phyloP scores from a whole-genome alignment of 2,113 vertebrate genomes.

The Montifringilla adamsi region DNA sequence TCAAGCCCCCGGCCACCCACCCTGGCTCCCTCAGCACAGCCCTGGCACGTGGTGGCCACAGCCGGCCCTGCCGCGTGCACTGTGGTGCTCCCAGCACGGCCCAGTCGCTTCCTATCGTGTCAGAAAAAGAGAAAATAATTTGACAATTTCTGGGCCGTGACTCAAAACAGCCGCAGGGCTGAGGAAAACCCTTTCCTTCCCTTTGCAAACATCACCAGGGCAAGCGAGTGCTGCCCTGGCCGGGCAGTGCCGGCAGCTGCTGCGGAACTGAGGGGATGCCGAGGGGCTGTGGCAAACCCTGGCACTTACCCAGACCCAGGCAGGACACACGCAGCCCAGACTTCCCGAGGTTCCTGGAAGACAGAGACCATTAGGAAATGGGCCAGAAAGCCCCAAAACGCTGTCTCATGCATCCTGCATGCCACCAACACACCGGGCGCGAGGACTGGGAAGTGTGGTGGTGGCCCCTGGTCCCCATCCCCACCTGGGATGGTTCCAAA shows the following conservation, averaged over 20 bases:
- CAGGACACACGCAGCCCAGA: slow-evolving; percentile 96
- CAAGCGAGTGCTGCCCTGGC: neutral
- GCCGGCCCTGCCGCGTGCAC: neutral
- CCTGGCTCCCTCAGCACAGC: neutral
- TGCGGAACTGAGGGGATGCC: accelerated
- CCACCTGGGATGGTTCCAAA: neutral
- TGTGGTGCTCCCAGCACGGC: neutral
- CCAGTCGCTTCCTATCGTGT: neutral
- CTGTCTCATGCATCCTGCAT: neutral
- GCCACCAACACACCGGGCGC: accelerated
- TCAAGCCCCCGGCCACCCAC: neutral
- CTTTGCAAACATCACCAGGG: neutral
- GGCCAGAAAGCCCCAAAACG: accelerated
- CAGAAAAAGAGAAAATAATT: neutral
- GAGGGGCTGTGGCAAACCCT: neutral
- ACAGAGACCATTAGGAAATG: neutral
- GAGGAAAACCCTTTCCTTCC: slow-evolving; percentile 40
- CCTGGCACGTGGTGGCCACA: neutral
- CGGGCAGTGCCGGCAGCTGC: neutral
- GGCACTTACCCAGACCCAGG: slow-evolving; percentile 91
- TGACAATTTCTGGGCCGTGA: neutral
- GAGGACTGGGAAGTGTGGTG: neutral
- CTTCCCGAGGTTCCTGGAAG: slow-evolving; percentile 96
- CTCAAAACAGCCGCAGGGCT: neutral
- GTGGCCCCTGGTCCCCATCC: neutral